phyloP scores from a whole-genome alignment of 1,140 invertebrate species.

The Aplysia californica region DNA sequence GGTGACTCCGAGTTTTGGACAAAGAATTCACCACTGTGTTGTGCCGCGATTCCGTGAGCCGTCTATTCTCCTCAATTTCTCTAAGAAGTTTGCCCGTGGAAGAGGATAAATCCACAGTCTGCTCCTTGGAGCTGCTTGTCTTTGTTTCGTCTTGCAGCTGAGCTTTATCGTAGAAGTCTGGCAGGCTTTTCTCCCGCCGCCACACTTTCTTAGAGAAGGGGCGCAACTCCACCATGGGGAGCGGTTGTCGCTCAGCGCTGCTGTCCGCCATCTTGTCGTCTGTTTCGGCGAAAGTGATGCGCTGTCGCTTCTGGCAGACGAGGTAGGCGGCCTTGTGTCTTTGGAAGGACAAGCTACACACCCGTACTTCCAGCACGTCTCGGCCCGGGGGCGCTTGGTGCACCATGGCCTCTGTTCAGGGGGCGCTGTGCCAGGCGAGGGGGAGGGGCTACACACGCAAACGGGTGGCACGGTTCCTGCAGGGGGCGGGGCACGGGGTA shows the following conservation, averaged over 20 bases:
- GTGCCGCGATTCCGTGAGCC: neutral
- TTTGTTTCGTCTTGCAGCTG: no score
- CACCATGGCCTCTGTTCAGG: no score
- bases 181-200: constrained; percentile 35
- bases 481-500: no score
- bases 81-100: no score
- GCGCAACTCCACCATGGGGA: constrained; percentile 32
- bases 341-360: neutral
- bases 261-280: neutral
- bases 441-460: no score
- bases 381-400: neutral
- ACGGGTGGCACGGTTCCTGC: no score
- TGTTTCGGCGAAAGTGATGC: no score
- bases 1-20: neutral
- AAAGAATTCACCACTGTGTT: neutral
- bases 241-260: neutral
- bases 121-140: no score
- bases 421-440: no score
- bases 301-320: neutral
- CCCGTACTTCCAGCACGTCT: neutral
- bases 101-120: no score
- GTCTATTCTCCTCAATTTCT: neutral
- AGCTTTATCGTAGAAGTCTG: constrained; percentile 32
- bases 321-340: neutral
- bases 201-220: constrained; percentile 32